Evolutionary conservation across 2,888 invertebrate species (phyloP), one percentile per base, ranked within the genome.

Genomic region (Leucoptera coffeella): DNA sequence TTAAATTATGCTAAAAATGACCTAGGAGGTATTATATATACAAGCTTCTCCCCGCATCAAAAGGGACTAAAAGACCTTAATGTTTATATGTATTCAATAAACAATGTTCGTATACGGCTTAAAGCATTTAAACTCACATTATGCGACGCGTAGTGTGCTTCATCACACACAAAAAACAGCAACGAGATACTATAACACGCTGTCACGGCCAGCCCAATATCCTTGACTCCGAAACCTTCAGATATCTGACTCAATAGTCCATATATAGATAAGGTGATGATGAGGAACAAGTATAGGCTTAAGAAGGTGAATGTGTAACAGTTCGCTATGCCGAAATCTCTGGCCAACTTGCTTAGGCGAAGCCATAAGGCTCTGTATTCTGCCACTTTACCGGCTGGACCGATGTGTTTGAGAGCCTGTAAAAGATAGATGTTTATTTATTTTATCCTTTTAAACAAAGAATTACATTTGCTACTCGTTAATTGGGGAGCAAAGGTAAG

Each of bases 221-320:
- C 83, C 45, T 83, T 83, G 10, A 75, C 59, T n/a, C 81, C 80
- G 30, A 83, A 77, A 1, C 84, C 83, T 31, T 78, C 79, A 14
- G 82, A 82, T 12, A 84, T 74, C 48, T 83, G 82, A 9, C 83
- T 83, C 45, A 84, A 65, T 2, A 84, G 54, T 0, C 84, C 83
- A 38, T 84, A 84, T 38, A 83, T 78, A 0, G 83, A 83, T n/a
- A 84, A 48, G 1, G 83, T 84, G 27, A 84, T 82, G 30, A 82
- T 78, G 8, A 83, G 73, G 42, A 84, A 84, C 8, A 84, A 59
- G 43, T 83, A 83, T 4, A 83, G 58, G 40, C 74, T 78, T 29
- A 83, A 58, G 38, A 81, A 82, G 2, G 78, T 82, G 35, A 82
- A 73, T 0, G 79, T 77, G 38, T 82, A 83, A 39, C 81, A 81